phyloP scores from a whole-genome alignment of 2,888 invertebrate species.

The Coelogynopora nodosa region DNA sequence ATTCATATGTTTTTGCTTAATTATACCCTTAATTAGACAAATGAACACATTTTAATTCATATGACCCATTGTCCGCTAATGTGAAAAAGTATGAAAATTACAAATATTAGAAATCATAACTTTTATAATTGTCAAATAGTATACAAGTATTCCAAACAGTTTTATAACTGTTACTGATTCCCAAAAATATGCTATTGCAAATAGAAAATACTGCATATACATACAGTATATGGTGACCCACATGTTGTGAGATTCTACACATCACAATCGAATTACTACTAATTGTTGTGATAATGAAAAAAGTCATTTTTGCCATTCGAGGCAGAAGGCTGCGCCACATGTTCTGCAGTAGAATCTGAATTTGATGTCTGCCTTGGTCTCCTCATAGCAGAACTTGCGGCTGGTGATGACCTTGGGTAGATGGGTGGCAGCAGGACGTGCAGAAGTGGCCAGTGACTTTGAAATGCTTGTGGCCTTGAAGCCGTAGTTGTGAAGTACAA shows the following conservation, averaged over 20 bases:
- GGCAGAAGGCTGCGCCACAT: neutral
- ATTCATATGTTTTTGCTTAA: neutral
- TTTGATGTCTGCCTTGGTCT: neutral
- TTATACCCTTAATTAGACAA: neutral
- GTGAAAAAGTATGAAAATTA: neutral
- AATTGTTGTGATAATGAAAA: neutral
- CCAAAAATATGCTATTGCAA: neutral
- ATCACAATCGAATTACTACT: neutral
- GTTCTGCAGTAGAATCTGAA: neutral
- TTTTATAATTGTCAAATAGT: neutral
- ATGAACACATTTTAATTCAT: neutral
- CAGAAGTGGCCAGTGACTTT: too few species aligned
- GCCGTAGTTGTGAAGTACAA: neutral
- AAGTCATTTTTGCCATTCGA: neutral
- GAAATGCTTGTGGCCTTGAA: conserved; percentile 19
- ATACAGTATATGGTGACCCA: neutral
- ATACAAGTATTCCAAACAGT: neutral
- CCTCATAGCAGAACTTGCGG: too few species aligned
- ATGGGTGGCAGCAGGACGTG: too few species aligned
- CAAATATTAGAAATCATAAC: neutral
- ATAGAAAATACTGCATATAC: neutral
- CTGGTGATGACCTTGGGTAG: too few species aligned
- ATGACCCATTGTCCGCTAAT: neutral
- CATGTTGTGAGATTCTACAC: neutral
- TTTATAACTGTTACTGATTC: neutral